Base-by-base conservation (phyloP, 1,140 invertebrate genomes). In the Pogonomyrmex barbatus region DNA sequence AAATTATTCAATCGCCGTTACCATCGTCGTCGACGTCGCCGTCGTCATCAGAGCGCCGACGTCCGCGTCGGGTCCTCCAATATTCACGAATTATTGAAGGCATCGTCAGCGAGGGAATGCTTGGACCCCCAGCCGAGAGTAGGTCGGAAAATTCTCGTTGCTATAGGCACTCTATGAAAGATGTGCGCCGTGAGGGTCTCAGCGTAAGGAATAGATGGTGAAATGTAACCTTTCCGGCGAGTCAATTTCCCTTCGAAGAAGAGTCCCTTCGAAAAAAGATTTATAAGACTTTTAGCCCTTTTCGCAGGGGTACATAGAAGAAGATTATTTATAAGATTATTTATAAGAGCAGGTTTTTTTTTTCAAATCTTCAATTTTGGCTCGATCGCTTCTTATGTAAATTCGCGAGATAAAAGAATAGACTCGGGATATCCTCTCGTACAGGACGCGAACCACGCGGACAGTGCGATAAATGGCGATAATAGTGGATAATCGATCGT, bases 11-110 rank as follows among this genome's bases (percentile, higher is more conserved):
- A 85, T 33, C 52, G n/a, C 14, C 60, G 30, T 68, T 47, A 70
- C 39, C 24, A 0, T 45, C 4, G 42, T 14, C 63, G 17, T 45
- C 39, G 39, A 4, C 65, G 65, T 50, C 65, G 42, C 30, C 39
- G 67, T 24, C 62, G 6, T 47, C 81, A 47, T 56, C 78, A 9
- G 62, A 17, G n/a, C 30, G 30, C 39, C 42, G n/a, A 42, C 52
- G 36, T 58, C 39, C 76, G 45, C 45, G n/a, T 30, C 17, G 47
- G 58, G 63, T 60, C 67, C 24, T 82, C 42, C 68, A 73, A 83
- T 75, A 83, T 73, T 75, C 79, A 73, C 79, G 68, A 83, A 85
- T 85, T 85, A 85, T 85, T 85, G 82, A 78, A 65, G 62, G 68
- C 68, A 73, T 82, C 54, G 68, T 47, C 79, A 24, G 10, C 54